Evolutionary conservation across 1,140 invertebrate genomes (phyloP), one percentile per base, ranked within the genome.

Genomic region (Dysdera silvatica): DNA sequence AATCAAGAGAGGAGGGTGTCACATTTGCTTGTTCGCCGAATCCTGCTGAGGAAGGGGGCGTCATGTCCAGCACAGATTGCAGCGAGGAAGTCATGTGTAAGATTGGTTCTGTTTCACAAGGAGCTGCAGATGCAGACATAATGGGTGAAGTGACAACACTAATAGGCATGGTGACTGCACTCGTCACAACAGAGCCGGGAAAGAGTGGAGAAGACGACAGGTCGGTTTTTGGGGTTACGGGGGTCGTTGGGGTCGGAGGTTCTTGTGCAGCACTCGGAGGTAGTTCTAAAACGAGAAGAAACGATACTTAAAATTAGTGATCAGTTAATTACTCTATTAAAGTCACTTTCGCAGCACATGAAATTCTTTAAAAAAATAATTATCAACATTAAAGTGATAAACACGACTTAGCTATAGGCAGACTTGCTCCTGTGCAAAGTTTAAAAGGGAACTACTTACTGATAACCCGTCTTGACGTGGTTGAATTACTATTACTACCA

Each of bases 241-340:
- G 81, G 2, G 81, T 82, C 0, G 81, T 82, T n/a, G 85, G 85
- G 0, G 86, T 86, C 5, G 83, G 78, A 12, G 87, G 85, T 68
- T 89, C 86, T 59, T 85, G 83, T 6, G 87, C 89, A 1, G 88
- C 88, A 71, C 89, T 93, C 2, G 91, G 84, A 2, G 91, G 89
- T 20, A 95, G 73, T 72, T 95, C 92, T 81, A 73, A 71, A 54
- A 61, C 48, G 57, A 71, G 55, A 52, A 64, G 29, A 52, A 20
- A 26, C 23, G 14, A 23, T 14, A 4, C 31, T 49, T 63, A 56
- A 20, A 51, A 14, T 54, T 33, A 10, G n/a, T 37, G 16, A 48
- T 33, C 33, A 3, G 29, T 48, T 53, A 47, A 16, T 26, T 10
- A 37, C n/a, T n/a, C n/a, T 37, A 37, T 10, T 10, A 37, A 10